Evolutionary conservation across 2,113 vertebrate genomes (phyloP).

Genomic region (Oriolus oriolus): DNA sequence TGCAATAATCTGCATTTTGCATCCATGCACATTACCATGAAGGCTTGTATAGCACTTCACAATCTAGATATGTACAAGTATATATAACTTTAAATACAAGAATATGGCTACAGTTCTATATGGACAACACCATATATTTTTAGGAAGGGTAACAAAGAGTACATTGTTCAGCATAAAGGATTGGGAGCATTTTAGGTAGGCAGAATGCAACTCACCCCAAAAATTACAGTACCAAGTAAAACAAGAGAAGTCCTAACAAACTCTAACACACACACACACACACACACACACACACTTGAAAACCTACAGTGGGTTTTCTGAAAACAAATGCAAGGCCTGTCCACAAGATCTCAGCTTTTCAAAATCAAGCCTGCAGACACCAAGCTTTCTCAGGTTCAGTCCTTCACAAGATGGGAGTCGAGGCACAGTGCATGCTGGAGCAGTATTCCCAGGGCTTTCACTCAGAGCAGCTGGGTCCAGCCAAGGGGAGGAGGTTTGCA

Average conservation of each 20-base stretch:
- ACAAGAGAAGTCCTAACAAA: background rate
- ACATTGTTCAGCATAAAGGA: background rate
- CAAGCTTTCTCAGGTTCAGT: background rate
- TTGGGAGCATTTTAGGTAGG: background rate
- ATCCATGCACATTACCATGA: background rate
- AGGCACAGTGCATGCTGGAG: fast-evolving
- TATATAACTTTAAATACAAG: background rate
- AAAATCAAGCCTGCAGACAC: background rate
- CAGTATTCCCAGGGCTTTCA: background rate
- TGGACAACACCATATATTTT: background rate
- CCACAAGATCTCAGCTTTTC: background rate
- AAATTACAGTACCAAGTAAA: background rate
- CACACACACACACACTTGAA: background rate
- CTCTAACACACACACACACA: background rate
- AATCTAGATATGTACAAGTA: background rate
- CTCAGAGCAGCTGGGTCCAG: background rate
- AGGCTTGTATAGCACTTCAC: background rate
- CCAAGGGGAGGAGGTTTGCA: background rate
- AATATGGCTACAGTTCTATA: background rate
- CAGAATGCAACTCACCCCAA: background rate
- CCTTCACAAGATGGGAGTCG: background rate
- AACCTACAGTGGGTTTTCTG: background rate
- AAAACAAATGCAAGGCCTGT: background rate
- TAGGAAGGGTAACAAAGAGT: background rate
- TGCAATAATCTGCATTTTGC: background rate